A percentile compares a stretch with the other conserved stretches of the same genome.
These are phyloP conservation scores for Denticeps clupeoides DNA, from an alignment of 2,797 vertebrate species.

Conservation along the genomic window DNA sequence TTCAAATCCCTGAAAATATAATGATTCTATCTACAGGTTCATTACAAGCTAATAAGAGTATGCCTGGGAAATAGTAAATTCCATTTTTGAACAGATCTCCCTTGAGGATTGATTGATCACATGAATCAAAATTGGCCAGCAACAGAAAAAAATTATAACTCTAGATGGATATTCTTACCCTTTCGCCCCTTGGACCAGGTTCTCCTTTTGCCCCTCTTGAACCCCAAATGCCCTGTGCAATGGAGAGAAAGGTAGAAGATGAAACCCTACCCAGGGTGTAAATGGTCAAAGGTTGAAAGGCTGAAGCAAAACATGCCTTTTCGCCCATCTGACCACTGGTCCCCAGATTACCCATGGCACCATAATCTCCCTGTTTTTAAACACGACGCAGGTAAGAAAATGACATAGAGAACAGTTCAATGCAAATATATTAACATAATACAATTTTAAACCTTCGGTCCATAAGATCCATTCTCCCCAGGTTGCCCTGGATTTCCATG, in stretches of 20 bases:
- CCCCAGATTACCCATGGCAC: conserved; percentile 41
- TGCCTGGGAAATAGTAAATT: no score
- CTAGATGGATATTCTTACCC: conserved; percentile 31
- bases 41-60: no score
- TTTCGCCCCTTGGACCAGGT: conserved; percentile 36
- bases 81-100: no score
- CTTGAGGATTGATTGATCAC: no score
- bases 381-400: conserved; percentile 14
- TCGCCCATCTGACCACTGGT: conserved; percentile 42
- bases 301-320: conserved; percentile 31
- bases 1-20: no score
- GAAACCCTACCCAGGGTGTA: not conserved
- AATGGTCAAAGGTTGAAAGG: not conserved
- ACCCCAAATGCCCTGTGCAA: conserved; percentile 43
- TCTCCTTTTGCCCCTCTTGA: conserved; percentile 46
- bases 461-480: conserved; percentile 45
- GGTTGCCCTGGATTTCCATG: conserved; percentile 41
- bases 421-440: no score
- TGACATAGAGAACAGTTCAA: not conserved
- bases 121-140: no score
- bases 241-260: conserved; percentile 4
- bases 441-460: conserved; percentile 45
- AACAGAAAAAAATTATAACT: no score
- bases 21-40: no score
- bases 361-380: conserved; percentile 45